phyloP scores from a whole-genome alignment of 1,140 invertebrate species.

The Sesamia nonagrioides region DNA sequence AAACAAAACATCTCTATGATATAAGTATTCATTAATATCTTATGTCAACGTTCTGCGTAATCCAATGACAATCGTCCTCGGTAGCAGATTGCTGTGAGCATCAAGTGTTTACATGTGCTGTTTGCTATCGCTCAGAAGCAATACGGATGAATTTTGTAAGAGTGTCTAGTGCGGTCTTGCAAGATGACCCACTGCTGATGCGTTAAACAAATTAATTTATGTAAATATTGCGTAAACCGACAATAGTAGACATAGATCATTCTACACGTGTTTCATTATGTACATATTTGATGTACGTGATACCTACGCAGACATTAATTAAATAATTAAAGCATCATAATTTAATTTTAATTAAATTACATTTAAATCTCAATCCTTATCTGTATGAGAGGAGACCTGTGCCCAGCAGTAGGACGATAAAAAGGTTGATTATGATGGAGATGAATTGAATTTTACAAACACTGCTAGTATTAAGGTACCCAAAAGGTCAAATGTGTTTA shows the following conservation, averaged over 20 bases:
- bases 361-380: too few relatives aligned
- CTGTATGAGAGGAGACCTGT: too few relatives aligned
- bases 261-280: conserved; percentile 1
- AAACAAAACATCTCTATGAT: conserved; percentile 8
- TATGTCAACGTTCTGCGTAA: conserved; percentile 24
- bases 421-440: too few relatives aligned
- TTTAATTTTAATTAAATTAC: too few relatives aligned
- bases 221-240: conserved; percentile 67
- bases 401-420: too few relatives aligned
- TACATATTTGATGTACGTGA: not conserved
- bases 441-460: too few relatives aligned
- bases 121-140: conserved; percentile 48
- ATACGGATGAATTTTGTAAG: conserved; percentile 54
- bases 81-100: conserved; percentile 28
- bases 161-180: conserved; percentile 50
- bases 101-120: conserved; percentile 27
- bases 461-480: not conserved
- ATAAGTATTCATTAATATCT: conserved; percentile 32
- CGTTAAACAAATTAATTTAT: conserved; percentile 71
- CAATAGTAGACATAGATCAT: conserved; percentile 34
- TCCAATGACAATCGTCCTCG: conserved; percentile 20
- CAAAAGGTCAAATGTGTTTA: not conserved
- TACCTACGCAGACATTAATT: not conserved
- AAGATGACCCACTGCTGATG: conserved; percentile 54
- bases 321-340: conserved; percentile 2